Evolutionary conservation across 2,888 invertebrate species (phyloP).

Genomic region (Geophilus truncorum): DNA sequence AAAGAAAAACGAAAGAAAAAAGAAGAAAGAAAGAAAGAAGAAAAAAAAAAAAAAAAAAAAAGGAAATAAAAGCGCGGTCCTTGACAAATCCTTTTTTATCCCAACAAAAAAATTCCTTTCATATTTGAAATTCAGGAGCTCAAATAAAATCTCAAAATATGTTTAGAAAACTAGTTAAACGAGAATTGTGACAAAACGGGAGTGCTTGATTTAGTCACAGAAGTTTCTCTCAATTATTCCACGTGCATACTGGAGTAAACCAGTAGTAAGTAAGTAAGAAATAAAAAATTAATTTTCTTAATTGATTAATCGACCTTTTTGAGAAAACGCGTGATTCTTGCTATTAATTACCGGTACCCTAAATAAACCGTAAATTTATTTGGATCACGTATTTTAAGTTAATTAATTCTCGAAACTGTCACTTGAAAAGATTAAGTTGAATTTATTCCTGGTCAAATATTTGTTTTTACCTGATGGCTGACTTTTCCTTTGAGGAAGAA

Average conservation of each 20-base stretch:
- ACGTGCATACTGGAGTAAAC: too few species aligned
- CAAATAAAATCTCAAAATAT: too few species aligned
- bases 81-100: not conserved
- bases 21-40: not conserved
- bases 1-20: not conserved
- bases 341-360: too few species aligned
- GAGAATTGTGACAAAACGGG: too few species aligned
- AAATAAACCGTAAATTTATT: too few species aligned
- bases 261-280: too few species aligned
- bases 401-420: not conserved
- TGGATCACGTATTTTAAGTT: not conserved
- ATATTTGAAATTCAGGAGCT: not conserved
- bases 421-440: not conserved
- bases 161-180: too few species aligned
- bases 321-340: too few species aligned
- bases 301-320: too few species aligned
- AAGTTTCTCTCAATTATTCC: too few species aligned
- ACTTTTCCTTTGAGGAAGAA: not conserved
- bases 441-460: not conserved
- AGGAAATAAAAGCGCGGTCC: not conserved
- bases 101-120: not conserved
- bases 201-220: too few species aligned
- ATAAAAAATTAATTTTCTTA: too few species aligned
- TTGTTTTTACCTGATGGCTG: conserved; percentile 32
- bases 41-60: not conserved